Conservation (phyloP, 2,888 invertebrate genomes). For the Acanthacorydalis orientalis region DNA sequence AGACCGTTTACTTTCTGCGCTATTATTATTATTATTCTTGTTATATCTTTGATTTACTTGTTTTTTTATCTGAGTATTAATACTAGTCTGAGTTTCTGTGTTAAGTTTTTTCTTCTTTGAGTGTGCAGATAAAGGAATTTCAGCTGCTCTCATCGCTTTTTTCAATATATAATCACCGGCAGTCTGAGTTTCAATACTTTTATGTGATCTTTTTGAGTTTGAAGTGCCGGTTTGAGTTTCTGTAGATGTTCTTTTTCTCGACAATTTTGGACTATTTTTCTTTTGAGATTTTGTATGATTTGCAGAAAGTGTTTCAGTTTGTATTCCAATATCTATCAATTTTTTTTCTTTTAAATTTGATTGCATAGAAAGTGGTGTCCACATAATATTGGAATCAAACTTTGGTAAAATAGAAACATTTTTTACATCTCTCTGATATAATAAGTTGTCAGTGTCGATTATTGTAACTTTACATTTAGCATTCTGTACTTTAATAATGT, state of each 20-base stretch:
- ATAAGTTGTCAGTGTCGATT: too few species aligned
- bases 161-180: slow-evolving; percentile 18
- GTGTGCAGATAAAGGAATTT: slow-evolving; percentile 7
- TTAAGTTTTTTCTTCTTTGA: slow-evolving; percentile 7
- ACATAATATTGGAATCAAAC: not conserved
- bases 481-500: not conserved
- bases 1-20: slow-evolving; percentile 10
- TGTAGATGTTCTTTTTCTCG: not conserved
- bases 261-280: slow-evolving; percentile 10
- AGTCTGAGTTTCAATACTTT: slow-evolving; percentile 26
- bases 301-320: not conserved
- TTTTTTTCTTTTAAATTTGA: not conserved
- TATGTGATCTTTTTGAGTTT: slow-evolving; percentile 8
- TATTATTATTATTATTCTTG: slow-evolving; percentile 23
- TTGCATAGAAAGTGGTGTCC: too few species aligned
- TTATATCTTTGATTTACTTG: slow-evolving; percentile 15
- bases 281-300: not conserved
- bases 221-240: slow-evolving; percentile 10
- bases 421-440: too few species aligned
- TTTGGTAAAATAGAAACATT: not conserved
- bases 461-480: too few species aligned
- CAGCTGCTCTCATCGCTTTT: slow-evolving; percentile 12
- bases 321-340: not conserved
- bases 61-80: slow-evolving; percentile 15
- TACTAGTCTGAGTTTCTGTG: slow-evolving; percentile 11